Evolutionary conservation across 2,797 vertebrate genomes (phyloP).

Genomic region (Eulemur mongoz): DNA sequence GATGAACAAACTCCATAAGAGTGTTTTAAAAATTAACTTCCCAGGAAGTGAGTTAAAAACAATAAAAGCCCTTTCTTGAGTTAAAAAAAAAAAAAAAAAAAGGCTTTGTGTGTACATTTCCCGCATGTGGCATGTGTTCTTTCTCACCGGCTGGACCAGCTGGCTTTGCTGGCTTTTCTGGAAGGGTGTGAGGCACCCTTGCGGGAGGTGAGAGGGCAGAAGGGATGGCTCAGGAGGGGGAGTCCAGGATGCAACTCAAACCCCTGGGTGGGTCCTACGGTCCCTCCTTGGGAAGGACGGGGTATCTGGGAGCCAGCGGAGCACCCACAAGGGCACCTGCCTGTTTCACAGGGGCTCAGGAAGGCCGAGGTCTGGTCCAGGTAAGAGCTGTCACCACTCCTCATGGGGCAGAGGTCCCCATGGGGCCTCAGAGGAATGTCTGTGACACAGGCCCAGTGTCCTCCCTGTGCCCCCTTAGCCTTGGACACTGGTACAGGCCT

Average conservation of each 20-base stretch:
- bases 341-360: background rate
- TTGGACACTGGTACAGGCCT: background rate
- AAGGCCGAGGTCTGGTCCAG: background rate
- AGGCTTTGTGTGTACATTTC: background rate
- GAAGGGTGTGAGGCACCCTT: background rate
- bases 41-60: constrained; percentile 77
- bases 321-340: background rate
- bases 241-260: background rate
- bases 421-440: background rate
- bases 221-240: background rate
- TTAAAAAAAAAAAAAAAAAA: constrained; percentile 27
- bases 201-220: background rate
- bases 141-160: background rate
- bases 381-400: background rate
- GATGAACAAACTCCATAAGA: constrained; percentile 61
- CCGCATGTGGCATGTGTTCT: background rate
- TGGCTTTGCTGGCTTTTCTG: background rate
- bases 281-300: background rate
- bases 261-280: background rate
- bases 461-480: background rate
- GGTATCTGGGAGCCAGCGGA: background rate
- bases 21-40: constrained; percentile 77
- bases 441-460: background rate
- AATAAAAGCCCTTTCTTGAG: constrained; percentile 76
- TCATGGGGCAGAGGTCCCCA: background rate